phyloP scores from a whole-genome alignment of 1,140 invertebrate species.

The Sinonovacula constricta region DNA sequence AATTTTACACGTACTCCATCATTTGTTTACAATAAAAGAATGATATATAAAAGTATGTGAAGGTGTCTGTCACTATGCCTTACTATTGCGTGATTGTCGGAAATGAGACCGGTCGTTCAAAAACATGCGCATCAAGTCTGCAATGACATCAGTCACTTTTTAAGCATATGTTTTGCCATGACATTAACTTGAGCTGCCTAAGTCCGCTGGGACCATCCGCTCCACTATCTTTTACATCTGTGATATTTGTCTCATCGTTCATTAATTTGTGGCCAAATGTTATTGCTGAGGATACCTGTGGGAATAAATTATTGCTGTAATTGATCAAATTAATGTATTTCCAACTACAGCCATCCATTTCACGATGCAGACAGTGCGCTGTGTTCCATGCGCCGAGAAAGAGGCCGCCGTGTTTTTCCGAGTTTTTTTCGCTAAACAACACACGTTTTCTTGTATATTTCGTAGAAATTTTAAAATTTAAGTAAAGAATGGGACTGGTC shows the following conservation, averaged over 20 bases:
- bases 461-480: too few species aligned
- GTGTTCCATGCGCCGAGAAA: background rate
- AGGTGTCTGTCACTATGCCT: conserved; percentile 40
- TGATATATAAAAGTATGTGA: too few species aligned
- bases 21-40: too few species aligned
- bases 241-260: conserved; percentile 52
- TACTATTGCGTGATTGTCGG: too few species aligned
- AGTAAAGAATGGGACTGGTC: too few species aligned
- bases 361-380: conserved; percentile 13
- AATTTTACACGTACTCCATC: too few species aligned
- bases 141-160: conserved; percentile 5
- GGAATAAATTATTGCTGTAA: conserved; percentile 54
- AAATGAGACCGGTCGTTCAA: too few species aligned
- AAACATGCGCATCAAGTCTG: too few species aligned
- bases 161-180: conserved; percentile 37
- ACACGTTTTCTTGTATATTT: too few species aligned
- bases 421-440: background rate
- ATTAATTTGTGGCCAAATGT: conserved; percentile 53
- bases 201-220: conserved; percentile 9
- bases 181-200: conserved; percentile 31
- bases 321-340: conserved; percentile 61
- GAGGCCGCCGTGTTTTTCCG: background rate
- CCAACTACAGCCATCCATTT: conserved; percentile 51
- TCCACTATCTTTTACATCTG: conserved; percentile 40
- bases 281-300: conserved; percentile 37